These are phyloP conservation scores for Todiramphus chloris DNA, from an alignment of 2,113 vertebrate genomes.

Conservation along the genomic window DNA sequence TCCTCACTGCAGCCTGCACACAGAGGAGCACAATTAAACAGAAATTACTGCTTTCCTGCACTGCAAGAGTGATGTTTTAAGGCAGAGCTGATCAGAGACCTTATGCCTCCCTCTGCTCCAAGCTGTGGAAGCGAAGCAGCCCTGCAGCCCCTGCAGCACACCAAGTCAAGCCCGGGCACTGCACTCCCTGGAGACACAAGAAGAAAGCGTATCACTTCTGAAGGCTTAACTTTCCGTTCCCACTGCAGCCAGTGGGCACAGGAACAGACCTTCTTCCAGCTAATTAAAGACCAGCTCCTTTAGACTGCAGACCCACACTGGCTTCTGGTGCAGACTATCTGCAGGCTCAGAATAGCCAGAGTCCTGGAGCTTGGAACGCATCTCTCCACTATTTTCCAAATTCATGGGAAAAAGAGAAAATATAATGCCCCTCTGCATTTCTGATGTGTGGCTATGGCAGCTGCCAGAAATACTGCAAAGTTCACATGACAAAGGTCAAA, in stretches of 20 bases:
- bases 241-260: background rate
- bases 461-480: background rate
- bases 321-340: background rate
- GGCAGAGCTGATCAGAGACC: background rate
- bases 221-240: background rate
- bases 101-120: background rate
- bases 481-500: background rate
- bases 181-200: fast-evolving
- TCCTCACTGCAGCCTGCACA: background rate
- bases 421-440: background rate
- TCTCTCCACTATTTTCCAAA: background rate
- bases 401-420: background rate
- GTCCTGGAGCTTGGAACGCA: background rate
- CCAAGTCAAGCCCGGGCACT: background rate
- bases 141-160: background rate
- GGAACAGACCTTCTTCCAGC: background rate
- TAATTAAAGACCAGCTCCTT: background rate
- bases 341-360: background rate
- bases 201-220: background rate
- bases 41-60: background rate
- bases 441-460: background rate
- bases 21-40: background rate
- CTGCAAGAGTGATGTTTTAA: background rate
- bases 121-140: background rate
- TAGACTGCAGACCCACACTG: background rate